Conservation (phyloP, 2,888 invertebrate genomes). For the Sericinus montela region DNA sequence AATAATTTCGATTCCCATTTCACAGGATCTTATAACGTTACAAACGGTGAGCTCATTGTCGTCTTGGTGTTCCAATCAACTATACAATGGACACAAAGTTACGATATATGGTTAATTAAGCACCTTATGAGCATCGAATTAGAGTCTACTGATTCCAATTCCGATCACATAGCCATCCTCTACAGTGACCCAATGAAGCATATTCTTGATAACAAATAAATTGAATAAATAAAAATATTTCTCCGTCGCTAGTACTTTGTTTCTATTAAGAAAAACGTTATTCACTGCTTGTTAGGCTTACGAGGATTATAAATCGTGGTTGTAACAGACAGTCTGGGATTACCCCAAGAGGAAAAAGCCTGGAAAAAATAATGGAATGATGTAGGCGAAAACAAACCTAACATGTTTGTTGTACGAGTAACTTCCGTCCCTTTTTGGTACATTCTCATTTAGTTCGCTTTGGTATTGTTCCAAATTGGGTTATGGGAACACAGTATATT, state of each 20-base stretch:
- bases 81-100: too few relatives aligned
- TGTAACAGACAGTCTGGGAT: conserved; percentile 9
- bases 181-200: too few relatives aligned
- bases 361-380: conserved; percentile 11
- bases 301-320: conserved; percentile 12
- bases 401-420: conserved; percentile 10
- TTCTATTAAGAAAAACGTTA: conserved; percentile 7
- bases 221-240: not conserved
- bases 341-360: conserved; percentile 12
- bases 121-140: too few relatives aligned
- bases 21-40: too few relatives aligned
- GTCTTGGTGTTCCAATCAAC: too few relatives aligned
- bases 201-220: too few relatives aligned
- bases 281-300: conserved; percentile 11
- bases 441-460: conserved; percentile 2
- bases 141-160: too few relatives aligned
- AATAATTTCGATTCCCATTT: too few relatives aligned
- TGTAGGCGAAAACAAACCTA: conserved; percentile 11
- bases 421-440: conserved; percentile 9
- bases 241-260: not conserved
- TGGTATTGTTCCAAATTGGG: conserved; percentile 4
- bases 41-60: too few relatives aligned
- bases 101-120: too few relatives aligned
- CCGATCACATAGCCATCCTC: too few relatives aligned
- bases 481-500: not conserved